phyloP scores from a whole-genome alignment of 2,888 invertebrate species.

The Plagiodera versicolora region DNA sequence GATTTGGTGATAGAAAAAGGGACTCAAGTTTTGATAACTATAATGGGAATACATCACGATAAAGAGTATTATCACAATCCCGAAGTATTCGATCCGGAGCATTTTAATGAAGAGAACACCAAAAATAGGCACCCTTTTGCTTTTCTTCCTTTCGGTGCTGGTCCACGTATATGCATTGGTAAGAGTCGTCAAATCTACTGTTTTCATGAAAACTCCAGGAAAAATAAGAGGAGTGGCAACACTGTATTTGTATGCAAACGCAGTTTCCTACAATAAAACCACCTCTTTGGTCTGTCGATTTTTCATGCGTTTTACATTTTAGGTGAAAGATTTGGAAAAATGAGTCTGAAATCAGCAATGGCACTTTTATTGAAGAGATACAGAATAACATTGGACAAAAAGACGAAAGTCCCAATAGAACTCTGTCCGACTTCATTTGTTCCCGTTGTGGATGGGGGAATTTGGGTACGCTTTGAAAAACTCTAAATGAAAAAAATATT shows the following conservation, averaged over 20 bases:
- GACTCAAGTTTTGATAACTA: constrained; percentile 45
- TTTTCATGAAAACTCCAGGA: background rate
- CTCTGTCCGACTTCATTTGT: constrained; percentile 7
- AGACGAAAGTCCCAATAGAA: background rate
- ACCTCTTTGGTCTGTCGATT: background rate
- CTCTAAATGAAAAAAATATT: background rate
- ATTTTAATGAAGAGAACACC: constrained; percentile 37
- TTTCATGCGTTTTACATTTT: background rate
- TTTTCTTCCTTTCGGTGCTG: constrained; percentile 49
- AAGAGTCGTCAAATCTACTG: constrained; percentile 9
- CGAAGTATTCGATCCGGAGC: constrained; percentile 38
- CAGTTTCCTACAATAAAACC: no score
- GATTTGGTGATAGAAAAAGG: constrained; percentile 47
- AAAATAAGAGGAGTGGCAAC: no score
- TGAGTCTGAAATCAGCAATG: constrained; percentile 2
- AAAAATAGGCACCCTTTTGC: constrained; percentile 27
- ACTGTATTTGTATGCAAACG: no score
- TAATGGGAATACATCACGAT: constrained; percentile 36
- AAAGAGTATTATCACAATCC: constrained; percentile 41
- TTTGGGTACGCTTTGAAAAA: constrained; percentile 6
- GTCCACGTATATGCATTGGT: constrained; percentile 51
- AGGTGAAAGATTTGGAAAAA: constrained; percentile 12
- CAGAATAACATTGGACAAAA: constrained; percentile 9
- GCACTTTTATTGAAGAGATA: background rate
- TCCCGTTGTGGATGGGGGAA: constrained; percentile 3